Percentiles rank a stretch among this genome's conserved stretches.
Conservation (phyloP, 2,797 vertebrate species). For the Hozukius guyotensis region DNA sequence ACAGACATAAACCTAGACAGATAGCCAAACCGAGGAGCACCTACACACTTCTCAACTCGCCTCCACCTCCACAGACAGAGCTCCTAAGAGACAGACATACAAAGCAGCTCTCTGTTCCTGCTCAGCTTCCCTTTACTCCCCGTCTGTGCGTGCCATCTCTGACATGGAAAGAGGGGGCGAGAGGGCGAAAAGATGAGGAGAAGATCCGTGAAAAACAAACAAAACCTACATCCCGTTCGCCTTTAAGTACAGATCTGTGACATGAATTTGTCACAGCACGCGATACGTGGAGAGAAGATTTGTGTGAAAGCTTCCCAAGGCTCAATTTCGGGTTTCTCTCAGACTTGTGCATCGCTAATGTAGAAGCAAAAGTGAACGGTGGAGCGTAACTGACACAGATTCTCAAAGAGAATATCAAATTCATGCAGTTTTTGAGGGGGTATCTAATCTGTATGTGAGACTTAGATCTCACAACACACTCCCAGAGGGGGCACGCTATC, state of each 20-base stretch:
- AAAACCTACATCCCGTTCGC: conserved; percentile 38
- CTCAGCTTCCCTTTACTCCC: conserved; percentile 36
- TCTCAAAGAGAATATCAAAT: conserved; percentile 60
- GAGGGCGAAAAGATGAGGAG: conserved; percentile 7
- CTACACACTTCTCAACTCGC: conserved; percentile 31
- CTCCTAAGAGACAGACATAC: conserved; percentile 40
- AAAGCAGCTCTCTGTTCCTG: conserved; percentile 64
- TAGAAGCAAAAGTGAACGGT: background rate
- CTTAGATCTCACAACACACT: conserved; percentile 56
- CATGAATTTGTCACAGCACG: conserved; percentile 3
- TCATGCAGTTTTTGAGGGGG: conserved; percentile 26
- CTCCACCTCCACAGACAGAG: conserved; percentile 54
- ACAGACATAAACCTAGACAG: conserved; percentile 33
- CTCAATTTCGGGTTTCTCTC: background rate
- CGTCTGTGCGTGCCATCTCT: conserved; percentile 35
- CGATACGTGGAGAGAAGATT: conserved; percentile 4
- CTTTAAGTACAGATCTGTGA: conserved; percentile 12
- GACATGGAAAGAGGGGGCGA: conserved; percentile 30
- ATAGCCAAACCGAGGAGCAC: conserved; percentile 7
- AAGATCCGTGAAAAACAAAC: conserved; percentile 52
- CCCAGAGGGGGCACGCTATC: conserved; percentile 67
- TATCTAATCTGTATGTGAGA: background rate
- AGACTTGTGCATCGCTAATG: background rate
- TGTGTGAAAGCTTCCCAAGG: conserved; percentile 6
- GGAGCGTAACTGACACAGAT: conserved; percentile 31